Percentiles rank a stretch among this genome's conserved stretches.
Evolutionary conservation across 1,140 invertebrate species (phyloP).

Genomic region (Caenorhabditis elegans): DNA sequence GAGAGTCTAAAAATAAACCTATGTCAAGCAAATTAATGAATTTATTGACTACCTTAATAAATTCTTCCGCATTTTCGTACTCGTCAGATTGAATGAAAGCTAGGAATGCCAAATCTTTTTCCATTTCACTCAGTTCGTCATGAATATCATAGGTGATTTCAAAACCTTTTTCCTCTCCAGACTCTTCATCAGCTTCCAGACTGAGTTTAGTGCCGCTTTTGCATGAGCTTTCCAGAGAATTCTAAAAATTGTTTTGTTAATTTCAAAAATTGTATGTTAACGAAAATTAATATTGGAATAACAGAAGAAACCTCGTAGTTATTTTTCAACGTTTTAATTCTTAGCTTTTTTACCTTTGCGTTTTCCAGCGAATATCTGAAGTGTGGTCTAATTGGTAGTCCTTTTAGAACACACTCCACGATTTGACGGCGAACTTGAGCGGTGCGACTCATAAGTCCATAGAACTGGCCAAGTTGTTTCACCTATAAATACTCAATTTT

Average conservation of each 20-base stretch:
- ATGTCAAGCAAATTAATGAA: neutral
- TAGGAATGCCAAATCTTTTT: constrained; percentile 63
- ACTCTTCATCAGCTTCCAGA: constrained; percentile 42
- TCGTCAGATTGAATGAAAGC: constrained; percentile 64
- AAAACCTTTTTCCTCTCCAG: constrained; percentile 34
- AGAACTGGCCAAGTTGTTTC: constrained; percentile 59
- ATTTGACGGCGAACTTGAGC: constrained; percentile 64
- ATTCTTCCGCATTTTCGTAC: constrained; percentile 63
- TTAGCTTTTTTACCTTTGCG: constrained; percentile 61
- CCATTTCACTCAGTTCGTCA: constrained; percentile 62
- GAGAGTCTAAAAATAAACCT: constrained; percentile 26
- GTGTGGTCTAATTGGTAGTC: constrained; percentile 61
- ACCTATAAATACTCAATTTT: constrained; percentile 8
- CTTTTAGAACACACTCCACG: constrained; percentile 63
- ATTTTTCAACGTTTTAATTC: too few species aligned
- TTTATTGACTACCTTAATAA: constrained; percentile 49
- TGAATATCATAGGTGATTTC: constrained; percentile 60
- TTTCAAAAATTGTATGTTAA: too few species aligned
- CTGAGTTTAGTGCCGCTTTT: constrained; percentile 38
- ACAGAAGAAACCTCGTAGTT: too few species aligned
- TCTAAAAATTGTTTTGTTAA: neutral
- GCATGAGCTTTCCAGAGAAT: constrained; percentile 61
- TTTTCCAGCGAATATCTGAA: constrained; percentile 62
- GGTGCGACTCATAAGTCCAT: constrained; percentile 59
- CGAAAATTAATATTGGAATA: too few species aligned